Percentiles rank a stretch among this genome's conserved stretches.
Conservation (phyloP, 1,140 invertebrate species). For the Ephestia elutella region DNA sequence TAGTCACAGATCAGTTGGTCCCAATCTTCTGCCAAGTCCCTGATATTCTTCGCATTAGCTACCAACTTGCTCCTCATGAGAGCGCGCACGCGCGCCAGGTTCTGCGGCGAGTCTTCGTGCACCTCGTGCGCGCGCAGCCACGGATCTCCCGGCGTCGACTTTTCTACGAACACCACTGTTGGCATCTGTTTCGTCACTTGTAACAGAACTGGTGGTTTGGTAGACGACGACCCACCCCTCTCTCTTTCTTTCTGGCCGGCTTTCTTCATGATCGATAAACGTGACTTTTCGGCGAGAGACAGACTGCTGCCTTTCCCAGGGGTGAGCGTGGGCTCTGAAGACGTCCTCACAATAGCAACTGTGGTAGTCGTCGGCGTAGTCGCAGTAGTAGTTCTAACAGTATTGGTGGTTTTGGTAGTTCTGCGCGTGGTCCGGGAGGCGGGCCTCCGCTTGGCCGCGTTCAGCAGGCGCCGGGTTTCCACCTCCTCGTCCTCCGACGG, state of each 20-base stretch:
- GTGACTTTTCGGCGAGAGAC: conserved; percentile 54
- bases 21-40: conserved; percentile 56
- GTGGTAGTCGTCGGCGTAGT: neutral
- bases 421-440: neutral
- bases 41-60: conserved; percentile 36
- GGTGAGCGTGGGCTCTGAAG: neutral
- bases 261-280: conserved; percentile 53
- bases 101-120: conserved; percentile 36
- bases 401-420: neutral
- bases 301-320: conserved; percentile 25
- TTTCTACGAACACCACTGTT: conserved; percentile 51
- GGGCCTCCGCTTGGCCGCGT: neutral
- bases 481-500: conserved; percentile 17
- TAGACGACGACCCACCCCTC: conserved; percentile 20
- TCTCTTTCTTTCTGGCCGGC: conserved; percentile 40
- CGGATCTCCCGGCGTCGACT: conserved; percentile 17
- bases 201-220: conserved; percentile 54
- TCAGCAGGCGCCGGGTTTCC: conserved; percentile 23
- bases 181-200: conserved; percentile 47
- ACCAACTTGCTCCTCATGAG: conserved; percentile 55
- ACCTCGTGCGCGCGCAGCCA: conserved; percentile 28
- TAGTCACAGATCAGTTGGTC: conserved; percentile 61
- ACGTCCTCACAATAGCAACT: neutral
- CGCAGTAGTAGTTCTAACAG: neutral
- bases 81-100: conserved; percentile 33